phyloP scores from a whole-genome alignment of 2,113 vertebrate species.

The Melanotaenia duboulayi region DNA sequence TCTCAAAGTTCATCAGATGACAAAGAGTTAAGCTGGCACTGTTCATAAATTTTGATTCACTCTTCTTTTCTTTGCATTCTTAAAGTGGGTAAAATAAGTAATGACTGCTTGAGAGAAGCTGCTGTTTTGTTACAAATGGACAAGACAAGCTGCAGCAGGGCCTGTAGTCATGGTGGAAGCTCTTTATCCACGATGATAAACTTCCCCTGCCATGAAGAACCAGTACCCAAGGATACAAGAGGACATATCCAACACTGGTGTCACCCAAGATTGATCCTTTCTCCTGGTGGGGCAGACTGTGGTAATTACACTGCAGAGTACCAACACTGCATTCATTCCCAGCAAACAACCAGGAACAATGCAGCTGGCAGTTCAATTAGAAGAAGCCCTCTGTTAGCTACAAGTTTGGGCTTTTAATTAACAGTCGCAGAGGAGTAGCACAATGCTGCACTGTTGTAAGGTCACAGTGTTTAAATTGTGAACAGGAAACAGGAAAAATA shows the following conservation, averaged over 20 bases:
- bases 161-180: constrained; percentile 44
- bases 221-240: constrained; percentile 55
- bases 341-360: constrained; percentile 57
- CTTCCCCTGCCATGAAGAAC: constrained; percentile 49
- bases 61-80: constrained; percentile 50
- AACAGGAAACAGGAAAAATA: constrained; percentile 7
- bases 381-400: constrained; percentile 45
- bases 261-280: constrained; percentile 64
- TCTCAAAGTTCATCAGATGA: constrained; percentile 64
- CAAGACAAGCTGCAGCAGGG: constrained; percentile 8
- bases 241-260: constrained; percentile 45
- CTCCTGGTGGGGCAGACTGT: constrained; percentile 48
- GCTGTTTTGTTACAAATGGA: constrained; percentile 58
- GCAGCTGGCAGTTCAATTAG: constrained; percentile 67
- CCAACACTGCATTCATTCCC: constrained; percentile 57
- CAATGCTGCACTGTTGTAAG: constrained; percentile 2
- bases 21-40: constrained; percentile 47
- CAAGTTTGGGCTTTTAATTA: constrained; percentile 55
- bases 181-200: constrained; percentile 62
- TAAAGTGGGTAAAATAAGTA: constrained; percentile 46
- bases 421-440: constrained; percentile 22
- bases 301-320: constrained; percentile 64
- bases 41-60: constrained; percentile 54
- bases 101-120: constrained; percentile 47
- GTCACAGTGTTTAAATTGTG: constrained; percentile 8